Base-by-base conservation (phyloP, 2,888 invertebrate genomes). In the Drosophila limbata region DNA sequence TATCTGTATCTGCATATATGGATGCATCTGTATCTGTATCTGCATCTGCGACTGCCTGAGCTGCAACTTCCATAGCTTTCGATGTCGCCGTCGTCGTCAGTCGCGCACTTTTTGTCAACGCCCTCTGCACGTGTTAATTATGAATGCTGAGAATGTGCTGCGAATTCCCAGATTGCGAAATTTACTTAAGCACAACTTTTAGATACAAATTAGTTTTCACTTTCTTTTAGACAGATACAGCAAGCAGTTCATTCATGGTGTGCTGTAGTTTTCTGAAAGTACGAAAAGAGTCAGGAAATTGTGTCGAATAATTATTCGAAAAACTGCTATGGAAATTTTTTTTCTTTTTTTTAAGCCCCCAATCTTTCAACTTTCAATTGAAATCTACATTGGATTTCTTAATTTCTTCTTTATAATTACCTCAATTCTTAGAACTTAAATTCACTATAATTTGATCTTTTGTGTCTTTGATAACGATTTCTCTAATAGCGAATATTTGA, bases 61-160 rank as follows among this genome's bases (percentile, higher is more conserved):
- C 33, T 48, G 45, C 72, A 56, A 55, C 56, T 62, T 62, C 37
- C 42, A 65, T 55, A 21, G 28, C 37, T 62, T 15, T 64, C 44
- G 37, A 33, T 48, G 31, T 48, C 31, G 53, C 39, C 79, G 66
- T 51, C 73, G 40, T 59, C 60, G 60, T 42, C 77, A 55, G 64
- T 33, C 60, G 42, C 45, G 79, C 79, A 35, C 67, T 79, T 81
- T 70, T 75, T 82, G 82, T 75, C 76, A 68, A 71, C 75, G 48
- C 61, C 75, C 51, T 53, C 69, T 73, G 74, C 78, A 78, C 73
- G 74, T 73, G 69, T 67, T 67, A 69, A 80, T 84, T 80, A 73
- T 79, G 74, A 84, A 78, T 78, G 70, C 28, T 25, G 53, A 47
- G 74, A 77, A 74, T 74, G 72, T 40, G 44, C 56, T 37, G 28